Evolutionary conservation across 2,113 vertebrate species (phyloP).

Genomic region (Bubo blakistoni): DNA sequence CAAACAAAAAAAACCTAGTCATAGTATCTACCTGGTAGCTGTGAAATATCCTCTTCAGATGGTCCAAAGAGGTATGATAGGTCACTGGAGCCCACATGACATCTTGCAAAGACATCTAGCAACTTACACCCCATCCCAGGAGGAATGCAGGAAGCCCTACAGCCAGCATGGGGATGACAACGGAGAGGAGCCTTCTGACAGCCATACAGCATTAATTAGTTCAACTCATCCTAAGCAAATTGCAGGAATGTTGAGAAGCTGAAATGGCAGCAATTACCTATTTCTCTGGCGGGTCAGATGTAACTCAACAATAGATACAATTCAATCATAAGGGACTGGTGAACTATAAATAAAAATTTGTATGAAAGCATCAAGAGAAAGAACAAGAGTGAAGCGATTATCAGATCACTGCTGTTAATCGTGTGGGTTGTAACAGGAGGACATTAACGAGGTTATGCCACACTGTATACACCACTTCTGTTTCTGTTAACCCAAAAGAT

Average conservation of each 20-base stretch:
- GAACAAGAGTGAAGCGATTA: not conserved
- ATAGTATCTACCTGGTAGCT: not conserved
- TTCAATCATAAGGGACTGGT: not conserved
- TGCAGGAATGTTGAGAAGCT: not conserved
- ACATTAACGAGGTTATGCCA: not conserved
- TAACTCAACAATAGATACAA: not conserved
- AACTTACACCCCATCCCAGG: not conserved
- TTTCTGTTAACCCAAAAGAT: not conserved
- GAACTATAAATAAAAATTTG: not conserved
- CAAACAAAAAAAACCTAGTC: not conserved
- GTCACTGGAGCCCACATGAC: not conserved
- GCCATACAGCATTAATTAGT: not conserved
- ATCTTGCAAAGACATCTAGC: not conserved
- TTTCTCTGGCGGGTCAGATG: not conserved
- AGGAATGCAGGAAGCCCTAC: not conserved
- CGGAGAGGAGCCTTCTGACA: not conserved
- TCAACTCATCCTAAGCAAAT: not conserved
- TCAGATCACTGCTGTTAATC: not conserved
- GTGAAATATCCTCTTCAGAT: not conserved
- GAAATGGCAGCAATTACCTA: not conserved
- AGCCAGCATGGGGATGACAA: not conserved
- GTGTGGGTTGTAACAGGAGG: not conserved
- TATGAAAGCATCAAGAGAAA: not conserved
- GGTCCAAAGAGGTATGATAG: not conserved
- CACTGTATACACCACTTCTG: fast-evolving